Conservation (phyloP, 2,888 invertebrate species). For the Caradrina clavipalpis region DNA sequence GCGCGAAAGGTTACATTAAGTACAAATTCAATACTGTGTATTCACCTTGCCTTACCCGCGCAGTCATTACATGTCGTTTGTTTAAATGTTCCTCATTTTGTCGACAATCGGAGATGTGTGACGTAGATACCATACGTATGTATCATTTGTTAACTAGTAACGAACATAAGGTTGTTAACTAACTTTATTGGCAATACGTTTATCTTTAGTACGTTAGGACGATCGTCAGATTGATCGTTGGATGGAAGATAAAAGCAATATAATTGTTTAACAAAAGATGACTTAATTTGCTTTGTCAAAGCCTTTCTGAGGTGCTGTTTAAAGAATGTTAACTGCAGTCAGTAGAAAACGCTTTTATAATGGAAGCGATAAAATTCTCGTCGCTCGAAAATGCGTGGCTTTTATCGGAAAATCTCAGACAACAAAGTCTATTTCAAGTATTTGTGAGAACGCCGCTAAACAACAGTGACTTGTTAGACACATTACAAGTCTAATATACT, state of each 20-base stretch:
- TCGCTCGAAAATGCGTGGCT: conserved; percentile 45
- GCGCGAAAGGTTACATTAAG: conserved; percentile 82
- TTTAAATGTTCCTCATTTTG: conserved; percentile 67
- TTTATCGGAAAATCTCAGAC: conserved; percentile 54
- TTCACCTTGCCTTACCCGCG: conserved; percentile 64
- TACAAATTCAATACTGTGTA: conserved; percentile 86
- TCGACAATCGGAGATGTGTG: conserved; percentile 66
- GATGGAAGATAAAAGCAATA: conserved; percentile 49
- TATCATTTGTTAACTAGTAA: conserved; percentile 60
- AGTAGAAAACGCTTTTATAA: conserved; percentile 49
- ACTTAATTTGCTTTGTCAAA: conserved; percentile 33
- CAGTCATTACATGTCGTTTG: conserved; percentile 71
- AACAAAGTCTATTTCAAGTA: conserved; percentile 54
- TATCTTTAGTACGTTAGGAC: conserved; percentile 35
- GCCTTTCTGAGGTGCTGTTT: conserved; percentile 10
- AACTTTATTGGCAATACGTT: conserved; percentile 62
- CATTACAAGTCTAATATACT: conserved; percentile 52
- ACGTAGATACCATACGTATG: conserved; percentile 60
- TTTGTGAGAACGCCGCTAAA: conserved; percentile 44
- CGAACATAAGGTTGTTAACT: conserved; percentile 58
- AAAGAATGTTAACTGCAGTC: conserved; percentile 38
- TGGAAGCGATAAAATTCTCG: conserved; percentile 55
- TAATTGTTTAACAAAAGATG: conserved; percentile 40
- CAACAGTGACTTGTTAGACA: conserved; percentile 47
- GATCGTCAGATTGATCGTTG: conserved; percentile 16